Conservation (phyloP, 2,888 invertebrate species). For the Glaucopsyche alexis region DNA sequence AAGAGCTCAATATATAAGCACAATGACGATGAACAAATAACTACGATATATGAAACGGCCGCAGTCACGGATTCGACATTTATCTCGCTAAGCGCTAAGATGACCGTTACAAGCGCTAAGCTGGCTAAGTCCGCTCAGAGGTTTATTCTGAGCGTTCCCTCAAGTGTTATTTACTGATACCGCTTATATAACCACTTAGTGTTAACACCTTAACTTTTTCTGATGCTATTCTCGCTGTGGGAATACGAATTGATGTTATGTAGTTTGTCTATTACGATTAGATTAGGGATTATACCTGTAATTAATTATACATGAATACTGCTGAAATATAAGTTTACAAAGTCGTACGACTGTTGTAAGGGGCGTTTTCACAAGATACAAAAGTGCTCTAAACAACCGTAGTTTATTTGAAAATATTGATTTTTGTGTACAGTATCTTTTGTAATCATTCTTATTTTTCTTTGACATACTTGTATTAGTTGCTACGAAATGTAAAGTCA, state of each 20-base stretch:
- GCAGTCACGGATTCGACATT: slow-evolving; percentile 53
- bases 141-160: slow-evolving; percentile 45
- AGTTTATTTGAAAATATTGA: too few relatives aligned
- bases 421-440: too few relatives aligned
- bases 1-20: slow-evolving; percentile 11
- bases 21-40: slow-evolving; percentile 26
- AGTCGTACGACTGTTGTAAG: too few relatives aligned
- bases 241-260: background rate
- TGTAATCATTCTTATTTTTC: too few relatives aligned
- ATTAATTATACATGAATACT: too few relatives aligned
- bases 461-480: background rate
- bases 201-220: slow-evolving; percentile 28
- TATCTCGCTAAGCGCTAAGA: slow-evolving; percentile 46
- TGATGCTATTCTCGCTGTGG: slow-evolving; percentile 14
- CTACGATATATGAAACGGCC: slow-evolving; percentile 26
- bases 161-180: slow-evolving; percentile 38
- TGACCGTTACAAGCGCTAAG: slow-evolving; percentile 52
- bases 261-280: background rate
- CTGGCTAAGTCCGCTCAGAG: slow-evolving; percentile 47
- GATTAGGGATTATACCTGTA: too few relatives aligned
- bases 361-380: too few relatives aligned
- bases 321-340: too few relatives aligned
- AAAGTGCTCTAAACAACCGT: too few relatives aligned
- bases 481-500: background rate
- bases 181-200: slow-evolving; percentile 27